phyloP scores from a whole-genome alignment of 1,140 invertebrate species.

The Leptinotarsa texana region DNA sequence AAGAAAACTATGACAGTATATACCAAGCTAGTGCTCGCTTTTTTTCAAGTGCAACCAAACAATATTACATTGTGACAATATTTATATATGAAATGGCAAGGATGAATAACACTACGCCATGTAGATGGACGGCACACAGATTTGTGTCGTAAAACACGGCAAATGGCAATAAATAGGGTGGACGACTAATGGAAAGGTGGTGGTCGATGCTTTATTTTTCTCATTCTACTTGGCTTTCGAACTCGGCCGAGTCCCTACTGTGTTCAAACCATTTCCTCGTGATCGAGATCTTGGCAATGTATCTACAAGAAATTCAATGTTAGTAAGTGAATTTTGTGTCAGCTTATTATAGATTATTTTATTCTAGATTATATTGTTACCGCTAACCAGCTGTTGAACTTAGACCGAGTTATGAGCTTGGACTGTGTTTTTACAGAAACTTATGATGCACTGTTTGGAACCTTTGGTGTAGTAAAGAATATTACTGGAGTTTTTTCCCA shows the following conservation, averaged over 20 bases:
- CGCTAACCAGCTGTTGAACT: no score
- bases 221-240: slow-evolving; percentile 51
- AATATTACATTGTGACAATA: slow-evolving; percentile 28
- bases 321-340: no score
- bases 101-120: slow-evolving; percentile 41
- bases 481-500: no score
- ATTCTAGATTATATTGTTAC: no score
- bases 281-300: slow-evolving; percentile 61
- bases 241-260: slow-evolving; percentile 59
- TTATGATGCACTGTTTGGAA: no score
- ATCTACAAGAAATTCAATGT: slow-evolving; percentile 9
- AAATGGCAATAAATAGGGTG: slow-evolving; percentile 43
- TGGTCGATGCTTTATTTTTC: slow-evolving; percentile 35
- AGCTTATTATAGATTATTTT: no score
- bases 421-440: no score
- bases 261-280: slow-evolving; percentile 70
- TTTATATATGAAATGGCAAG: slow-evolving; percentile 44
- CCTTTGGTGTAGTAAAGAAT: no score
- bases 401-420: no score
- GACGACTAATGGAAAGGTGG: slow-evolving; percentile 38
- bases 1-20: slow-evolving; percentile 9
- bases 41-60: slow-evolving; percentile 35
- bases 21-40: slow-evolving; percentile 17
- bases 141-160: slow-evolving; percentile 40
- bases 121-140: slow-evolving; percentile 44